These are phyloP conservation scores for Rhyacophila brunnea DNA, from an alignment of 1,140 invertebrate species.

Conservation along the genomic window DNA sequence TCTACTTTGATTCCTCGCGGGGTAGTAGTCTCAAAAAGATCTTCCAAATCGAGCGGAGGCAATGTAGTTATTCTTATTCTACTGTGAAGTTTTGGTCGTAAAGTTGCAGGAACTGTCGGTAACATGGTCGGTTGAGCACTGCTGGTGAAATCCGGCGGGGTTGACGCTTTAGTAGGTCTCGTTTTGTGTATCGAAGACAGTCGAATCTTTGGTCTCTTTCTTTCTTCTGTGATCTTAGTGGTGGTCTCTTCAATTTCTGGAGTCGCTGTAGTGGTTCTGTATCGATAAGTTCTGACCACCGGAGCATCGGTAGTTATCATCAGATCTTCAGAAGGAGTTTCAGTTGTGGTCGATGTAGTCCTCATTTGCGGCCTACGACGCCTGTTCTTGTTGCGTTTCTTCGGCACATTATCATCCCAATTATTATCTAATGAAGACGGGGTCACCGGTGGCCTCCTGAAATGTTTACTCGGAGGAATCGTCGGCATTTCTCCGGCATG, in stretches of 20 bases:
- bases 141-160: slow-evolving; percentile 49
- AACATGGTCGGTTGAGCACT: slow-evolving; percentile 50
- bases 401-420: slow-evolving; percentile 44
- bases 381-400: slow-evolving; percentile 49
- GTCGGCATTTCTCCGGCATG: slow-evolving; percentile 41
- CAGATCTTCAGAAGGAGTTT: slow-evolving; percentile 2
- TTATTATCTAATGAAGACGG: slow-evolving; percentile 36
- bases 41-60: slow-evolving; percentile 41
- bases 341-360: slow-evolving; percentile 25
- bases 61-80: slow-evolving; percentile 44
- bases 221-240: slow-evolving; percentile 34
- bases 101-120: slow-evolving; percentile 46
- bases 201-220: slow-evolving; percentile 42
- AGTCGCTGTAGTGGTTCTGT: slow-evolving; percentile 26
- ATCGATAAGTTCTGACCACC: slow-evolving; percentile 9
- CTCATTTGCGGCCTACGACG: slow-evolving; percentile 42
- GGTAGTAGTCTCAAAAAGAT: slow-evolving; percentile 43
- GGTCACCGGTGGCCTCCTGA: slow-evolving; percentile 41
- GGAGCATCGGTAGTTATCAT: slow-evolving; percentile 13
- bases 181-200: slow-evolving; percentile 36
- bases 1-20: slow-evolving; percentile 36
- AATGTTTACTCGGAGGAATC: slow-evolving; percentile 49
- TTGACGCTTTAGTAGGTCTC: slow-evolving; percentile 45
- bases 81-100: slow-evolving; percentile 38
- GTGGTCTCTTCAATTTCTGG: slow-evolving; percentile 42